Percentiles rank a stretch among this genome's conserved stretches.
Evolutionary conservation across 2,888 invertebrate species (phyloP).

Genomic region (Apodemia zela): DNA sequence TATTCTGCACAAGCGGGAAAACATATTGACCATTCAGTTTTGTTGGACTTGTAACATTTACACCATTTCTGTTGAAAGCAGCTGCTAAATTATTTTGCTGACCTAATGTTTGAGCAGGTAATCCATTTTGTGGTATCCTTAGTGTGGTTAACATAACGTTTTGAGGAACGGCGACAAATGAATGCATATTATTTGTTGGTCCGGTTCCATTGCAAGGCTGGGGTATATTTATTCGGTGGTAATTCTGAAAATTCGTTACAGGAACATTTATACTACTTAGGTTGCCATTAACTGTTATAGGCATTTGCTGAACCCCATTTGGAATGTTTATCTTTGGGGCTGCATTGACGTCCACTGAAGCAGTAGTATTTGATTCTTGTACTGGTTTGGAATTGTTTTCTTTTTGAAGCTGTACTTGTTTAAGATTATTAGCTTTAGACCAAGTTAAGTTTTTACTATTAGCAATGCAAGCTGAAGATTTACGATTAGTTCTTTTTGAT

Average conservation of each 20-base stretch:
- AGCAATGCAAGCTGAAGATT: slow-evolving; percentile 71
- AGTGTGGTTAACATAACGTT: slow-evolving; percentile 80
- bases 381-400: slow-evolving; percentile 60
- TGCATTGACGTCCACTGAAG: slow-evolving; percentile 54
- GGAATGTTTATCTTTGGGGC: slow-evolving; percentile 66
- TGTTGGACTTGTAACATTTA: slow-evolving; percentile 69
- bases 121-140: slow-evolving; percentile 76
- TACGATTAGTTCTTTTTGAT: slow-evolving; percentile 64
- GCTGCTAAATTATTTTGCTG: slow-evolving; percentile 61
- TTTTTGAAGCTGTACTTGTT: slow-evolving; percentile 67
- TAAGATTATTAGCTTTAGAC: slow-evolving; percentile 72
- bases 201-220: slow-evolving; percentile 65
- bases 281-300: slow-evolving; percentile 62
- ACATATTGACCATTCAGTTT: slow-evolving; percentile 78
- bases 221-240: slow-evolving; percentile 66
- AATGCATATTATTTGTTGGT: slow-evolving; percentile 60
- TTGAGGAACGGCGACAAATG: slow-evolving; percentile 74
- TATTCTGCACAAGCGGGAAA: slow-evolving; percentile 82
- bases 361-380: slow-evolving; percentile 40
- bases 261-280: slow-evolving; percentile 62
- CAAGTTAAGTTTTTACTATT: slow-evolving; percentile 72
- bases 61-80: slow-evolving; percentile 59
- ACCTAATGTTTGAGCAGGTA: slow-evolving; percentile 57
- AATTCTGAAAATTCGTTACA: slow-evolving; percentile 63
- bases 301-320: slow-evolving; percentile 64